Conservation (phyloP, 1,140 invertebrate genomes). For the Lordiphosa collinella region DNA sequence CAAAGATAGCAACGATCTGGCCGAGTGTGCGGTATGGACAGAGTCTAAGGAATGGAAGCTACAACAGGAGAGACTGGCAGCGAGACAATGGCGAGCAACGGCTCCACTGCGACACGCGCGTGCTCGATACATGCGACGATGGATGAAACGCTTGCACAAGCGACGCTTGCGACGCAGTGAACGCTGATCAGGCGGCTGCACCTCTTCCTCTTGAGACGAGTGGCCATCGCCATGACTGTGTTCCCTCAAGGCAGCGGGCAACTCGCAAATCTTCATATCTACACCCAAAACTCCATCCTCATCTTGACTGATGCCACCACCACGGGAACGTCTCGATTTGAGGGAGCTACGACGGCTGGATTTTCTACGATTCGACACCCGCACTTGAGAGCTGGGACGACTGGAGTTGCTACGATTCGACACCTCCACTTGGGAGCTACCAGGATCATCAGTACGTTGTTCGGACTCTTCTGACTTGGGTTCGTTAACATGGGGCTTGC, state of each 20-base stretch:
- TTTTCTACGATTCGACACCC: neutral
- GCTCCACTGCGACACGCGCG: conserved; percentile 26
- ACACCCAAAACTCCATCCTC: neutral
- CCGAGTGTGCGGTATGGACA: conserved; percentile 21
- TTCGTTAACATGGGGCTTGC: neutral
- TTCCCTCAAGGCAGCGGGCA: conserved; percentile 19
- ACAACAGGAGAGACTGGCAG: conserved; percentile 16
- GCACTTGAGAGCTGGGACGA: no score
- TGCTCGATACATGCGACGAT: conserved; percentile 23
- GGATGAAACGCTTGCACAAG: conserved; percentile 27
- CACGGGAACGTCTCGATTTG: neutral
- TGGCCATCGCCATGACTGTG: neutral
- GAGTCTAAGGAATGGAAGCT: conserved; percentile 56
- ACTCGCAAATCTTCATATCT: conserved; percentile 6
- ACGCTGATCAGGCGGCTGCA: neutral
- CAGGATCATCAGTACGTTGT: no score
- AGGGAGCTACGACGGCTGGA: neutral
- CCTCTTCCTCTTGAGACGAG: no score
- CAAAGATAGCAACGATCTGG: neutral
- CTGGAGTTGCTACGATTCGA: no score
- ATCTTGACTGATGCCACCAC: neutral
- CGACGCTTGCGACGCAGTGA: conserved; percentile 6
- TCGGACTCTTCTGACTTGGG: neutral
- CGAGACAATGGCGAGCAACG: neutral
- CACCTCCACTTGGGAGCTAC: no score